Evolutionary conservation across 2,888 invertebrate species (phyloP).

Genomic region (Serripes groenlandicus): DNA sequence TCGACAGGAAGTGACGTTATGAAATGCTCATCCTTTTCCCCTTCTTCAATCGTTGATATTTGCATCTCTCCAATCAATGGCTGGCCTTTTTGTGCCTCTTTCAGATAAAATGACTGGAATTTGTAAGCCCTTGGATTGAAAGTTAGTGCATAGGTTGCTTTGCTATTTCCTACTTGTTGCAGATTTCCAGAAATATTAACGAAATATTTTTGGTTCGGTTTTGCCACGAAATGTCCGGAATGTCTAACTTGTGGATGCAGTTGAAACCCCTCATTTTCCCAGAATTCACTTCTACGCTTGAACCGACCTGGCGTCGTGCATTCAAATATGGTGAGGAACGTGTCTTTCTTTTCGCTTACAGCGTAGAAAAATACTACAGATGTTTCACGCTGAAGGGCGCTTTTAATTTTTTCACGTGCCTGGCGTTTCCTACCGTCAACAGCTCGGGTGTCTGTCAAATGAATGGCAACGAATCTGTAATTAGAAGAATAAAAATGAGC

Average conservation of each 20-base stretch:
- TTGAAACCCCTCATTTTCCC: conserved; percentile 62
- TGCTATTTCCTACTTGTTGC: conserved; percentile 31
- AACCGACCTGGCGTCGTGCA: conserved; percentile 64
- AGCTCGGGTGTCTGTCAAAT: conserved; percentile 6
- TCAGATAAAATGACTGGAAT: conserved; percentile 64
- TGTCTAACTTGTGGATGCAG: conserved; percentile 60
- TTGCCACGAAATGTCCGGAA: conserved; percentile 64
- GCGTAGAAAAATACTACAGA: conserved; percentile 65
- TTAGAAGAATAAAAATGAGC: too few relatives aligned
- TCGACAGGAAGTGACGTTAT: conserved; percentile 60
- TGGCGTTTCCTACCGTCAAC: conserved; percentile 23
- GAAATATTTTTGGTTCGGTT: conserved; percentile 59
- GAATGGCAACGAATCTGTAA: conserved; percentile 50
- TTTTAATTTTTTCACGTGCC: conserved; percentile 51
- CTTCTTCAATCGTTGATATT: conserved; percentile 26
- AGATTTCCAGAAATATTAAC: conserved; percentile 57
- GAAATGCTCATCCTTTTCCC: conserved; percentile 27
- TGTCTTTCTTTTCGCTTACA: conserved; percentile 48
- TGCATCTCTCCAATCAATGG: conserved; percentile 58
- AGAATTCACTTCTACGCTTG: conserved; percentile 55
- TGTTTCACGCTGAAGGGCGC: conserved; percentile 57
- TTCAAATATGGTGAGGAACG: conserved; percentile 58
- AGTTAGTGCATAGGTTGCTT: conserved; percentile 20
- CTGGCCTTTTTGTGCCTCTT: conserved; percentile 15
- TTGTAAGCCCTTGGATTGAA: conserved; percentile 65